Base-by-base conservation (phyloP, 2,888 invertebrate genomes). In the Ornithoptera alexandrae region DNA sequence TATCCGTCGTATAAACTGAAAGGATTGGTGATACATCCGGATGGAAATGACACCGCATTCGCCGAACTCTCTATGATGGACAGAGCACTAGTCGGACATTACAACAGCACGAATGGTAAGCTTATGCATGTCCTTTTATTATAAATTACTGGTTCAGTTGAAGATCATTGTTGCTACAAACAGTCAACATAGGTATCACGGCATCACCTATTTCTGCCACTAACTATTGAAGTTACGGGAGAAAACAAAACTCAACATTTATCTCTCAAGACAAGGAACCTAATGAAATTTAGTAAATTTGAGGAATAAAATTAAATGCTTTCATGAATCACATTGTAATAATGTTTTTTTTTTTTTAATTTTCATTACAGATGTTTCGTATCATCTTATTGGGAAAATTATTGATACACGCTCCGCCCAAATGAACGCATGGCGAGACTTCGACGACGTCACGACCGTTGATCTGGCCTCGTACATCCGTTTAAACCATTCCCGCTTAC, bases 351-450 rank as follows among this genome's bases (percentile, higher is more conserved):
- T 58, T 58, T 58, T 58, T 22, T 22, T 58, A 12, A 10, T 22
- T 10, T 24, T 22, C 8, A n/a, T 80, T 83, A 6, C 84, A 93
- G 93, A 93, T 72, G 86, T 93, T 46, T 93, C 93, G 0, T 93
- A 90, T 80, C 95, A 96, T 81, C 94, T 96, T 93, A 93, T 96
- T 68, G 97, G 97, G 1, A 93, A 93, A 71, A 95, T 97, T 74
- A 95, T 96, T 0, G 97, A 97, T 82, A 94, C 96, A 0, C 93
- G 97, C 53, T 96, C 95, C 73, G 96, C 95, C 0, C 93, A 94
- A 73, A 94, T 97, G 75, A 94, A 97, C 82, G 93, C 97, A 17
- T 97, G 97, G 96, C 93, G 97, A 57, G 95, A 96, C 76, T 97
- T 96, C 79, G 96, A 97, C 74, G 96, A 97, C 83, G 95, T 96